Evolutionary conservation across 1,140 invertebrate genomes (phyloP), one percentile per base, ranked within the genome.

Genomic region (Mercenaria mercenaria): DNA sequence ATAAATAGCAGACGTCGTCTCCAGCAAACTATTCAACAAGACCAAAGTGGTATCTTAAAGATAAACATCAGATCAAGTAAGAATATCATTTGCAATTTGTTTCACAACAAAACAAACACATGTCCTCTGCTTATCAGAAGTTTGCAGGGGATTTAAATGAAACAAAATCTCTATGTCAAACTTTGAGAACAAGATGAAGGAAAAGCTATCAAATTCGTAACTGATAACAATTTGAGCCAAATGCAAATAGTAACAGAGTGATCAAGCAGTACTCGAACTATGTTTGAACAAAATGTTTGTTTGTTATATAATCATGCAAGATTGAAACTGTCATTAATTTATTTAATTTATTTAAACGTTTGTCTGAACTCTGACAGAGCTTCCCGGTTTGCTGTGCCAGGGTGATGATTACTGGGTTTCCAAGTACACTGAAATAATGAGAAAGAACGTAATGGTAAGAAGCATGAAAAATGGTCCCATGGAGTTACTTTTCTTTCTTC

Each of bases 331-430:
- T 64, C 59, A 64, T 64, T 15, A 6, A 29, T 64, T n/a, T 64
- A 4, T 64, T 64, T 64, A 64, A 64, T 64, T 64, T 64, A 64
- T 64, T 64, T 8, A 64, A 29, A 64, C n/a, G 59, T 64, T 64
- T 64, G 59, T 64, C 59, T 64, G n/a, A 6, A n/a, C 26, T 6
- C 6, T 6, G 8, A n/a, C 26, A 11, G 0, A 29, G 59, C n/a
- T 64, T 6, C 59, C 59, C n/a, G 26, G 26, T 26, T 64, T 26
- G 52, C 23, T 56, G 23, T 47, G 43, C 15, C 43, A 47, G 43
- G 15, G 43, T 47, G 43, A 47, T 15, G 15, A 47, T 47, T 47
- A 47, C 43, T 8, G 43, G n/a, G n/a, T n/a, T n/a, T n/a, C n/a
- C n/a, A n/a, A n/a, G n/a, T n/a, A n/a, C n/a, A n/a, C n/a, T n/a